Evolutionary conservation across 1,140 invertebrate genomes (phyloP).

Genomic region (Battus philenor): DNA sequence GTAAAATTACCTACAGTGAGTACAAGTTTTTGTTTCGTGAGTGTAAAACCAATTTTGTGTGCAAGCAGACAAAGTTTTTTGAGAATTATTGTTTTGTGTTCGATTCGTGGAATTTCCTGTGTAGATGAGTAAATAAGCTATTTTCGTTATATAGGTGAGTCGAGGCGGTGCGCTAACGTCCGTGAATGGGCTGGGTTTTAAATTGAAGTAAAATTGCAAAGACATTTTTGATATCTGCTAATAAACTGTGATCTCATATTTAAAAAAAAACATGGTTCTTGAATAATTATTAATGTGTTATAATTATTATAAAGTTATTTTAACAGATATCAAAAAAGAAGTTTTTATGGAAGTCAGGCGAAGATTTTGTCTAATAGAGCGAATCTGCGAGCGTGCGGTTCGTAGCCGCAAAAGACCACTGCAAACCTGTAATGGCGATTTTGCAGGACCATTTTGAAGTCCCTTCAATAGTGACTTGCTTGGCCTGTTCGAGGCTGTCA

Average conservation of each 20-base stretch:
- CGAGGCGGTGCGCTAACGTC: conserved; percentile 65
- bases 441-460: conserved; percentile 99
- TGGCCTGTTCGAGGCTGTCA: conserved; percentile 98
- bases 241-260: not conserved
- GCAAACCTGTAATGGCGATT: conserved; percentile 97
- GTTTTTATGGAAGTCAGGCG: conserved; percentile 58
- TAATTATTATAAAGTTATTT: conserved; percentile 10
- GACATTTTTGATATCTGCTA: conserved; percentile 57
- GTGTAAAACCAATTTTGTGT: conserved; percentile 16
- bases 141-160: conserved; percentile 56
- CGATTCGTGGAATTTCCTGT: conserved; percentile 73
- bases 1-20: conserved; percentile 18
- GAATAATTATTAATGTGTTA: too few species aligned
- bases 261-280: too few species aligned
- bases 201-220: conserved; percentile 62
- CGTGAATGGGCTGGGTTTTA: conserved; percentile 61
- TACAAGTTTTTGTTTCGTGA: conserved; percentile 1
- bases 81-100: conserved; percentile 30
- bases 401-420: conserved; percentile 67
- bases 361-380: conserved; percentile 70
- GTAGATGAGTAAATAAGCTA: conserved; percentile 52
- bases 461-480: conserved; percentile 98
- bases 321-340: conserved; percentile 61
- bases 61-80: conserved; percentile 6
- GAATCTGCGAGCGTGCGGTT: conserved; percentile 89